Evolutionary conservation across 2,113 vertebrate species (phyloP).

Genomic region (Malurus elegans): DNA sequence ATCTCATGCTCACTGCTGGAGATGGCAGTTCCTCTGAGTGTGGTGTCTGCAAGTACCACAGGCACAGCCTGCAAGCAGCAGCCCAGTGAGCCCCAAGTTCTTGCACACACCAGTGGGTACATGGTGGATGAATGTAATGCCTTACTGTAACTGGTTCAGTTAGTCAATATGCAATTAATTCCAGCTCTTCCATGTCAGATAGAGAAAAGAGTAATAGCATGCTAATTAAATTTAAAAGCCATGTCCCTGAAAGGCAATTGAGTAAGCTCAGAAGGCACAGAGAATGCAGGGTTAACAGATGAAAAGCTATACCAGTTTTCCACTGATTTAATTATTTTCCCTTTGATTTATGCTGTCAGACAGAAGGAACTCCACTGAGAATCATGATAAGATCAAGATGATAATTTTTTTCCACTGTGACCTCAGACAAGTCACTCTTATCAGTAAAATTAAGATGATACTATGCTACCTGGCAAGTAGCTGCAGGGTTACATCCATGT

Average conservation of each 20-base stretch:
- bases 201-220: neutral
- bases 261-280: neutral
- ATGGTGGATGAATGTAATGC: neutral
- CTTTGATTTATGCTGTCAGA: neutral
- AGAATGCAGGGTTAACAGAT: neutral
- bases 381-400: accelerated
- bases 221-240: neutral
- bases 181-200: neutral
- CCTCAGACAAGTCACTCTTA: neutral
- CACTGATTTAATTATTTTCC: neutral
- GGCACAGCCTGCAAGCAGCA: neutral
- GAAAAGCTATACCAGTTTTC: neutral
- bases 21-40: neutral
- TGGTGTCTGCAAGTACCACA: neutral
- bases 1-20: neutral
- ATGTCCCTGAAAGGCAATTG: neutral
- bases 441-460: neutral
- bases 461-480: neutral
- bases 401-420: neutral
- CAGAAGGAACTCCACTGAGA: neutral
- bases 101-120: neutral
- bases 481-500: neutral
- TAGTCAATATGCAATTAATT: neutral
- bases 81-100: neutral
- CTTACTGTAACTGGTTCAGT: neutral